These are phyloP conservation scores for Triplophysa dalaica DNA, from an alignment of 2,113 vertebrate genomes.

Conservation along the genomic window DNA sequence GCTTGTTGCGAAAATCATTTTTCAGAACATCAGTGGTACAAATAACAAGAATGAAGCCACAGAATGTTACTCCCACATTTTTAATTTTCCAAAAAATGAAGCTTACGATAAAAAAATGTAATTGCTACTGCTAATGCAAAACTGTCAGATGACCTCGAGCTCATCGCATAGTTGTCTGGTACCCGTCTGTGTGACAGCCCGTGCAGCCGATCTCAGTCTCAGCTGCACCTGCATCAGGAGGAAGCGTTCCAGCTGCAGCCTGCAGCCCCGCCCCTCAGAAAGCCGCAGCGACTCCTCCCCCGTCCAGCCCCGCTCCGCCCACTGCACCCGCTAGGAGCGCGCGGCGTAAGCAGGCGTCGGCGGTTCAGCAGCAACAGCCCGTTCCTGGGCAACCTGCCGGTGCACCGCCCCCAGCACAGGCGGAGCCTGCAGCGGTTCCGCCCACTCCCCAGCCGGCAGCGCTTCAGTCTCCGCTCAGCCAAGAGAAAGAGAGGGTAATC, in stretches of 20 bases:
- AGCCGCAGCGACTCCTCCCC: conserved; percentile 54
- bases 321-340: conserved; percentile 69
- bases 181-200: conserved; percentile 52
- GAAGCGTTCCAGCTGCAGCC: conserved; percentile 49
- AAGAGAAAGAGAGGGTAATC: conserved; percentile 56
- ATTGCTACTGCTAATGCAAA: too few relatives aligned
- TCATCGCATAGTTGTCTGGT: conserved; percentile 2
- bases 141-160: neutral
- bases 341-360: conserved; percentile 66
- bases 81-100: too few relatives aligned
- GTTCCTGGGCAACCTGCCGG: conserved; percentile 45
- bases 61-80: neutral
- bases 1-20: neutral
- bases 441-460: conserved; percentile 49
- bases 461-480: conserved; percentile 43
- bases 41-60: neutral
- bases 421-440: conserved; percentile 45
- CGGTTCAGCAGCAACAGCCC: conserved; percentile 23
- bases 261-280: conserved; percentile 62
- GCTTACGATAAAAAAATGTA: too few relatives aligned
- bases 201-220: conserved; percentile 51
- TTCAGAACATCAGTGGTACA: neutral
- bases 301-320: conserved; percentile 72
- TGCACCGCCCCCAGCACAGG: neutral
- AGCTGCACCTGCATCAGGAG: conserved; percentile 30